These are phyloP conservation scores for Orius laevigatus DNA, from an alignment of 1,140 invertebrate species.

Conservation along the genomic window DNA sequence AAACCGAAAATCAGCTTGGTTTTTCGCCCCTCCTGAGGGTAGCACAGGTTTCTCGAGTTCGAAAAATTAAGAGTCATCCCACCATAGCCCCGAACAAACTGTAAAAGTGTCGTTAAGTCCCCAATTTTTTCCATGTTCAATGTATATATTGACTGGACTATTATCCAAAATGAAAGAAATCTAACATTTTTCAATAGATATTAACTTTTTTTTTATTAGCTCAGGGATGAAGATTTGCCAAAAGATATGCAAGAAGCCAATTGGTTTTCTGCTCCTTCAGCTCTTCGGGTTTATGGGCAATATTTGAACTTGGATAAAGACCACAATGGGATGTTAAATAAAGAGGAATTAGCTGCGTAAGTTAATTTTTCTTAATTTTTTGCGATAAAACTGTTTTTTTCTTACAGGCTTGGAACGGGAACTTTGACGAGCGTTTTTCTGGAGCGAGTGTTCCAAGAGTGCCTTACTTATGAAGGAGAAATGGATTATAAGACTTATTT, in stretches of 20 bases:
- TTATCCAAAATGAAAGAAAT: not conserved
- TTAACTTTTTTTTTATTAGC: conserved; percentile 4
- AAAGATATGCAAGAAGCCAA: conserved; percentile 73
- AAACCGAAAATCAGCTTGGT: too few species aligned
- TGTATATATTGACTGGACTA: too few species aligned
- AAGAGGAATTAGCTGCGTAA: conserved; percentile 11
- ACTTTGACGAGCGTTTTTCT: conserved; percentile 80
- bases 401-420: conserved; percentile 70
- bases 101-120: too few species aligned
- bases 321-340: conserved; percentile 48
- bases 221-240: conserved; percentile 70
- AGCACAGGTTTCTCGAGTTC: too few species aligned
- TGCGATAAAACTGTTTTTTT: not conserved
- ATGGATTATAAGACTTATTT: conserved; percentile 97
- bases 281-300: conserved; percentile 77
- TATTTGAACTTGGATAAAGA: conserved; percentile 88
- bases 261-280: conserved; percentile 88
- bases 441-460: conserved; percentile 86
- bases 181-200: not conserved
- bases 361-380: not conserved
- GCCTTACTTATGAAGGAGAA: conserved; percentile 85
- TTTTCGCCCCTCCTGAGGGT: too few species aligned
- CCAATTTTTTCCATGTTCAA: too few species aligned
- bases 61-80: too few species aligned
- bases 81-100: too few species aligned